Percentiles rank a stretch among this genome's conserved stretches.
Evolutionary conservation across 2,797 vertebrate genomes (phyloP).

Genomic region (Melanotaenia trifasciata): DNA sequence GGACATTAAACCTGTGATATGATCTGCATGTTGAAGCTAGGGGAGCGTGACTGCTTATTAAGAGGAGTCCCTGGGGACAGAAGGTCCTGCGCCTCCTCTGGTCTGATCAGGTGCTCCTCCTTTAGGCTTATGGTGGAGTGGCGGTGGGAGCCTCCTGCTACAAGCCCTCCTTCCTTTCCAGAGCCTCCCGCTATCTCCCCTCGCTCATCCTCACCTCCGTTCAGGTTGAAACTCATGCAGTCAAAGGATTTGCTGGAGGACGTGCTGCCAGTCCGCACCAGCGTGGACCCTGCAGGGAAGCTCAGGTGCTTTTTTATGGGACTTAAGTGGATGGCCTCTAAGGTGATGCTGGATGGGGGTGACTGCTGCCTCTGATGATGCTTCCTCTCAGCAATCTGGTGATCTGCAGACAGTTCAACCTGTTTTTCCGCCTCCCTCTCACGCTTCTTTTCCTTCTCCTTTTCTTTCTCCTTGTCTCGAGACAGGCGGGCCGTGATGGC

Average conservation of each 20-base stretch:
- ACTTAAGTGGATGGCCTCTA: slow-evolving; percentile 89
- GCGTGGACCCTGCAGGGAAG: slow-evolving; percentile 85
- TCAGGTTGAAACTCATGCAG: slow-evolving; percentile 90
- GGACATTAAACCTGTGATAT: slow-evolving; percentile 94
- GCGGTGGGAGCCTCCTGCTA: slow-evolving; percentile 84
- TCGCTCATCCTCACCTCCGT: slow-evolving; percentile 57
- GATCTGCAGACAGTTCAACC: slow-evolving; percentile 72
- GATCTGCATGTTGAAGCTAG: slow-evolving; percentile 99
- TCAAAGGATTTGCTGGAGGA: slow-evolving; percentile 97
- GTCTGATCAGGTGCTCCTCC: slow-evolving; percentile 91
- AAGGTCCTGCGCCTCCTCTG: slow-evolving; percentile 90
- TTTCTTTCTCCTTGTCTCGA: slow-evolving; percentile 80
- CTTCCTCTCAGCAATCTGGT: slow-evolving; percentile 68
- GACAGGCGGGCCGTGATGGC: slow-evolving; percentile 78
- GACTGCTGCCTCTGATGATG: slow-evolving; percentile 79
- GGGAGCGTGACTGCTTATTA: slow-evolving; percentile 96
- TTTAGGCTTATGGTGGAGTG: slow-evolving; percentile 95
- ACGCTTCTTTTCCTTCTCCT: slow-evolving; percentile 57
- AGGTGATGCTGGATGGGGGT: slow-evolving; percentile 81
- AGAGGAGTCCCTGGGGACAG: slow-evolving; percentile 91
- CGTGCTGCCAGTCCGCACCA: slow-evolving; percentile 94
- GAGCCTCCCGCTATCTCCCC: slow-evolving; percentile 50
- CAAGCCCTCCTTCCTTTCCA: slow-evolving; percentile 68
- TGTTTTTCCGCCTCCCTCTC: slow-evolving; percentile 80
- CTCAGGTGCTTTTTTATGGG: slow-evolving; percentile 95